phyloP scores from a whole-genome alignment of 1,140 invertebrate species.

The Drosophila dunni region DNA sequence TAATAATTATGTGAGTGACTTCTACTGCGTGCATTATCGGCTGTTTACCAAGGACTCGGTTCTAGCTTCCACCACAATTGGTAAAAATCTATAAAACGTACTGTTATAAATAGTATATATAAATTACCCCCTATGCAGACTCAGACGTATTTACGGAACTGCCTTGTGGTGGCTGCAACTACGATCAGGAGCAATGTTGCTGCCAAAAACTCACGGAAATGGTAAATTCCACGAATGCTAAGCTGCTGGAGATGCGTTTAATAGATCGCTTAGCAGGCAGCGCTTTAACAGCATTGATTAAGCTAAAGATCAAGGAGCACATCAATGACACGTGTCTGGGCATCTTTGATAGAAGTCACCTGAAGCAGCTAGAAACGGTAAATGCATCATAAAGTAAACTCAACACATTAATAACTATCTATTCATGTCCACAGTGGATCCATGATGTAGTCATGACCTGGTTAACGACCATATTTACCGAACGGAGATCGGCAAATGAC shows the following conservation, averaged over 20 bases:
- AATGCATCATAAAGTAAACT: slow-evolving; percentile 44
- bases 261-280: slow-evolving; percentile 92
- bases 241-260: slow-evolving; percentile 90
- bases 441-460: slow-evolving; percentile 92
- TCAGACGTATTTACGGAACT: slow-evolving; percentile 86
- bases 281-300: slow-evolving; percentile 92
- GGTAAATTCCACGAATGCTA: slow-evolving; percentile 92
- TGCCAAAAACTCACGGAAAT: slow-evolving; percentile 90
- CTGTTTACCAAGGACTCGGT: slow-evolving; percentile 88
- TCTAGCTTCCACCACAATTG: slow-evolving; percentile 47
- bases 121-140: slow-evolving; percentile 51
- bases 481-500: slow-evolving; percentile 86
- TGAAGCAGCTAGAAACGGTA: slow-evolving; percentile 89
- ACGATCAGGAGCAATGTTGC: slow-evolving; percentile 89
- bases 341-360: slow-evolving; percentile 92
- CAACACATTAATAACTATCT: neutral
- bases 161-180: slow-evolving; percentile 89
- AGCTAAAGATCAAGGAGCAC: slow-evolving; percentile 91
- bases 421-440: slow-evolving; percentile 88
- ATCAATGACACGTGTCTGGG: slow-evolving; percentile 92
- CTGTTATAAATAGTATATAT: neutral
- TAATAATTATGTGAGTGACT: slow-evolving; percentile 89
- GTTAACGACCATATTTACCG: slow-evolving; percentile 91
- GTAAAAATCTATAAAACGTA: slow-evolving; percentile 16
- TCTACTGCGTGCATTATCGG: slow-evolving; percentile 91